Percentiles rank a stretch among this genome's conserved stretches.
Evolutionary conservation across 2,888 invertebrate species (phyloP).

Genomic region (Athripsodes cinereus): DNA sequence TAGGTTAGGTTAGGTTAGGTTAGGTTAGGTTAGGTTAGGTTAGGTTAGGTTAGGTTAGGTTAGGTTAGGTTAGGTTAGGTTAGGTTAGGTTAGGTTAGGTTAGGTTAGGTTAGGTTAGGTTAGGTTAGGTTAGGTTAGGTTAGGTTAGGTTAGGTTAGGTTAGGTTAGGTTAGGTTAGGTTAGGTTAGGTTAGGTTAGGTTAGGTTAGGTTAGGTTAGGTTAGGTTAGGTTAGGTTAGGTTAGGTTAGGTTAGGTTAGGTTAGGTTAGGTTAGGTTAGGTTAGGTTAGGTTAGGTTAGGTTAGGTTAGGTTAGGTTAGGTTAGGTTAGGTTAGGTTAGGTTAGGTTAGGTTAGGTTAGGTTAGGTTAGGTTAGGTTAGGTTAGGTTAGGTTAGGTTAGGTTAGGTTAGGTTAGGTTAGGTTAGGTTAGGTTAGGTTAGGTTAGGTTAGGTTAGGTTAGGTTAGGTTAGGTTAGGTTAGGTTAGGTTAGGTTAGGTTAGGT

Average conservation of each 20-base stretch:
- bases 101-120: slow-evolving; percentile 28
- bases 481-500: slow-evolving; percentile 14
- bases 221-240: slow-evolving; percentile 26
- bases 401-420: slow-evolving; percentile 6
- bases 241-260: slow-evolving; percentile 26
- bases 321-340: slow-evolving; percentile 25
- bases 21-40: slow-evolving; percentile 28
- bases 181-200: slow-evolving; percentile 24
- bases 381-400: slow-evolving; percentile 7
- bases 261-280: slow-evolving; percentile 26
- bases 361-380: slow-evolving; percentile 18
- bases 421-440: slow-evolving; percentile 9
- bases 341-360: slow-evolving; percentile 22
- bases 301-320: slow-evolving; percentile 28
- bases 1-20: slow-evolving; percentile 26
- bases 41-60: slow-evolving; percentile 28
- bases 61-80: slow-evolving; percentile 27
- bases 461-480: slow-evolving; percentile 16
- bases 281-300: slow-evolving; percentile 26
- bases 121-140: slow-evolving; percentile 27
- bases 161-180: slow-evolving; percentile 26
- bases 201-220: slow-evolving; percentile 26
- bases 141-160: slow-evolving; percentile 27
- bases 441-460: slow-evolving; percentile 12
- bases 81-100: slow-evolving; percentile 28